phyloP scores from a whole-genome alignment of 1,140 invertebrate species.

The Hermetia illucens region DNA sequence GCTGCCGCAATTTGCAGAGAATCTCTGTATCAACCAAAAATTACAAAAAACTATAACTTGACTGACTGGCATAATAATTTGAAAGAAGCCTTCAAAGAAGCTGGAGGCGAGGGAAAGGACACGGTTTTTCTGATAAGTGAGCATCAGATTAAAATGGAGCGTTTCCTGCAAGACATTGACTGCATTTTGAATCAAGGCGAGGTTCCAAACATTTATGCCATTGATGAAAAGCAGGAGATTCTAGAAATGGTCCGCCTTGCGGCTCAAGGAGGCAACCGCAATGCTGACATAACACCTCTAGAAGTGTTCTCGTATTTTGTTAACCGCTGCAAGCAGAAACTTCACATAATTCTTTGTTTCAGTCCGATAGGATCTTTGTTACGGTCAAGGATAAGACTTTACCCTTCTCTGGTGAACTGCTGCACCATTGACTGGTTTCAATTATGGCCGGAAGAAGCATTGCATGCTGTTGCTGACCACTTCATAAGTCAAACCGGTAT shows the following conservation, averaged over 20 bases:
- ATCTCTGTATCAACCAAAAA: conserved; percentile 73
- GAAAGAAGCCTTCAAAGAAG: conserved; percentile 68
- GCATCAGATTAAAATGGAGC: conserved; percentile 76
- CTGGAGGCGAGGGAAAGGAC: conserved; percentile 59
- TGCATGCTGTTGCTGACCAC: conserved; percentile 74
- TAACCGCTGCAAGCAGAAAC: conserved; percentile 66
- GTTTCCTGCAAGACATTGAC: conserved; percentile 78
- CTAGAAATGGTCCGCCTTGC: conserved; percentile 59
- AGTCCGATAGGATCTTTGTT: conserved; percentile 80
- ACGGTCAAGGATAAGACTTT: conserved; percentile 62
- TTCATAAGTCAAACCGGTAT: conserved; percentile 67
- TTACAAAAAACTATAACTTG: conserved; percentile 66
- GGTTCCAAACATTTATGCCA: conserved; percentile 75
- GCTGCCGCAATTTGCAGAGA: conserved; percentile 60
- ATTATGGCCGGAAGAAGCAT: conserved; percentile 82
- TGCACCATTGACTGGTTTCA: conserved; percentile 95
- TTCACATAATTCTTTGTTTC: conserved; percentile 82
- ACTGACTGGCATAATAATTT: conserved; percentile 81
- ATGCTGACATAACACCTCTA: conserved; percentile 66
- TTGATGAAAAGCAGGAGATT: conserved; percentile 82
- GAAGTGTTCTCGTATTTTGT: conserved; percentile 73
- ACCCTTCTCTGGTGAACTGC: conserved; percentile 84
- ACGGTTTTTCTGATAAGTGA: conserved; percentile 79
- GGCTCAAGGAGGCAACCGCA: conserved; percentile 63
- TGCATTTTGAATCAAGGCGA: conserved; percentile 81